Percentiles rank a stretch among this genome's conserved stretches.
phyloP scores from a whole-genome alignment of 1,140 invertebrate species.

The Agrypnia vestita region DNA sequence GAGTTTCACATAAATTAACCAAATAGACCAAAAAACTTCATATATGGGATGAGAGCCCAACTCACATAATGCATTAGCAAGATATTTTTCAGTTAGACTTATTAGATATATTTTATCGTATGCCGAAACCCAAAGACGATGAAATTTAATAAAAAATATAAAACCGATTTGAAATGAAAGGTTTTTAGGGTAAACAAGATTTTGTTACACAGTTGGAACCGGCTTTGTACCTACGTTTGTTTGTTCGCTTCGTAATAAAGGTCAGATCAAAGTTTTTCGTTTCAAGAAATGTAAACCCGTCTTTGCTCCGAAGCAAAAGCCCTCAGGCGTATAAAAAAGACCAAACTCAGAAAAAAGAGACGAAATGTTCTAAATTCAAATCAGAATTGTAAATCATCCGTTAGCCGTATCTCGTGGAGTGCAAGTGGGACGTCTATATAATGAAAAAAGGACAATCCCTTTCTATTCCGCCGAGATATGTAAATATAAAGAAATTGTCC shows the following conservation, averaged over 20 bases:
- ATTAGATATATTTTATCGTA: neutral
- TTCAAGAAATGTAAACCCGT: slow-evolving; percentile 35
- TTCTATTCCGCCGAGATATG: slow-evolving; percentile 57
- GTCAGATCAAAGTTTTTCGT: slow-evolving; percentile 40
- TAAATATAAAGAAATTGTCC: slow-evolving; percentile 54
- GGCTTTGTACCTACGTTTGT: slow-evolving; percentile 23
- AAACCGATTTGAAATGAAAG: slow-evolving; percentile 26
- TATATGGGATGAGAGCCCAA: too few species aligned
- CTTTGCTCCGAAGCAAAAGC: slow-evolving; percentile 32
- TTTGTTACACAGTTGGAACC: slow-evolving; percentile 4
- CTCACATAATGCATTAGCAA: too few species aligned
- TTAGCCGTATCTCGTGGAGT: slow-evolving; percentile 39
- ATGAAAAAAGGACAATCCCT: slow-evolving; percentile 48
- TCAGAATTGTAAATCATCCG: slow-evolving; percentile 62
- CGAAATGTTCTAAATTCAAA: slow-evolving; percentile 59
- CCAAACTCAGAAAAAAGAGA: slow-evolving; percentile 41
- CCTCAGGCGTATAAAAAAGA: slow-evolving; percentile 37
- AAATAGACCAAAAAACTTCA: too few species aligned
- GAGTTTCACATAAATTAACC: too few species aligned
- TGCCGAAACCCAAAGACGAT: too few species aligned
- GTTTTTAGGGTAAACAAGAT: slow-evolving; percentile 8
- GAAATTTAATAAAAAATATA: neutral
- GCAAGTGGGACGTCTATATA: slow-evolving; percentile 41
- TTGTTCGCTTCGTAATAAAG: slow-evolving; percentile 37
- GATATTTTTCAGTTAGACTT: too few species aligned